Evolutionary conservation across 2,113 vertebrate genomes (phyloP).

Genomic region (Crotalus helleri): DNA sequence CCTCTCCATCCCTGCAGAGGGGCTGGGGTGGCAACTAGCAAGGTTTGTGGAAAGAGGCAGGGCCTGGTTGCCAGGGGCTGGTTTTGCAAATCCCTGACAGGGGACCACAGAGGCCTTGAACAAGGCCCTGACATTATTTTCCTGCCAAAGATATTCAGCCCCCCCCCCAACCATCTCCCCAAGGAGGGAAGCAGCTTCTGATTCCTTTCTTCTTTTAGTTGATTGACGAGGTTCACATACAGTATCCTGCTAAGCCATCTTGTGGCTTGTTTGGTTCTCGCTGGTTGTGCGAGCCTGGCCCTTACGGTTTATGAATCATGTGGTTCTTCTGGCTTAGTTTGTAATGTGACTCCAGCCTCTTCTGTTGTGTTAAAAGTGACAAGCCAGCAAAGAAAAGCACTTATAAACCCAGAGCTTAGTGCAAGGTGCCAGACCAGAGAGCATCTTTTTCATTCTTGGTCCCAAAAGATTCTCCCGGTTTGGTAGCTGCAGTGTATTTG

Average conservation of each 20-base stretch:
- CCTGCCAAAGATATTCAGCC: not conserved
- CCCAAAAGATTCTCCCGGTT: not conserved
- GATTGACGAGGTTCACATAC: not conserved
- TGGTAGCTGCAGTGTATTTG: not conserved
- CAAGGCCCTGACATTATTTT: not conserved
- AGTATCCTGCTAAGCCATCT: not conserved
- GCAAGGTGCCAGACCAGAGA: not conserved
- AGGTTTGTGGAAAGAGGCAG: slow-evolving; percentile 9
- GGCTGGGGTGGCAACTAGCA: slow-evolving; percentile 65
- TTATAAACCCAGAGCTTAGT: not conserved
- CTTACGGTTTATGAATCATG: not conserved
- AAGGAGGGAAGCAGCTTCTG: not conserved
- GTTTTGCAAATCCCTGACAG: not conserved
- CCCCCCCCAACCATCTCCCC: not conserved
- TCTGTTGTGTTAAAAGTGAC: not conserved
- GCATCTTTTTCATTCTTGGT: not conserved
- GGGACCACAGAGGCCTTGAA: not conserved
- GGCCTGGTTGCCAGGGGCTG: not conserved
- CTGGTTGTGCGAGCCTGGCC: not conserved
- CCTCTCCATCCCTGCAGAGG: slow-evolving; percentile 60
- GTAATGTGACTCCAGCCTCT: not conserved
- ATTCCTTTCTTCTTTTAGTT: not conserved
- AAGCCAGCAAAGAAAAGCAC: not conserved
- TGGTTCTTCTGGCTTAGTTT: not conserved
- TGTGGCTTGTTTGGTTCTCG: not conserved